Evolutionary conservation across 2,888 invertebrate genomes (phyloP), one percentile per base, ranked within the genome.

Genomic region (Ceratothoa steindachneri): DNA sequence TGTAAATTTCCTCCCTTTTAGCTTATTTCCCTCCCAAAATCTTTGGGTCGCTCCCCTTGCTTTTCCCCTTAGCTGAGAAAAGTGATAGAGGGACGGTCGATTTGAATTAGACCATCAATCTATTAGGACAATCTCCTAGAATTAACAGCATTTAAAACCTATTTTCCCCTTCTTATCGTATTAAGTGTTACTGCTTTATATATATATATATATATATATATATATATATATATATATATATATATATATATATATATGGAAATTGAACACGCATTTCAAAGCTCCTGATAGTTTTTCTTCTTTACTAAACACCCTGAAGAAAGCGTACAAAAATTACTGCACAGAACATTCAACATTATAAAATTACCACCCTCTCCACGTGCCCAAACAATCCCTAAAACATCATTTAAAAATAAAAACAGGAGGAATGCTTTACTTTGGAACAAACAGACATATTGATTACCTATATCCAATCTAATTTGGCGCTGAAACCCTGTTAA

Each of bases 201-300:
- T 22, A 65, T 65, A 65, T 65, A 65, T 65, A 64, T 65, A 65
- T 65, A 65, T 65, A 65, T 65, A 65, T 30, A 67, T 67, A 67
- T 67, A 67, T 67, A 67, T 67, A 67, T 67, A 30, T 67, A 67
- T 67, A 28, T 67, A 67, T 67, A 67, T 67, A 67, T 67, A 67
- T 67, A 67, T 67, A 28, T 67, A 67, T 67, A 67, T 67, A 67
- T 67, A 30, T 67, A 67, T 22, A 7, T 67, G n/a, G 28, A 67
- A 12, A 30, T 1, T 24, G 22, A 64, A 24, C 15, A 24, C 4
- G n/a, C n/a, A n/a, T n/a, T n/a, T n/a, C n/a, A n/a, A n/a, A n/a
- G n/a, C n/a, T n/a, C n/a, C n/a, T n/a, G n/a, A n/a, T n/a, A n/a
- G n/a, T n/a, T n/a, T n/a, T n/a, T n/a, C n/a, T n/a, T n/a, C n/a